Evolutionary conservation across 2,888 invertebrate species (phyloP), one percentile per base, ranked within the genome.

Genomic region (Drosophila macrospina): DNA sequence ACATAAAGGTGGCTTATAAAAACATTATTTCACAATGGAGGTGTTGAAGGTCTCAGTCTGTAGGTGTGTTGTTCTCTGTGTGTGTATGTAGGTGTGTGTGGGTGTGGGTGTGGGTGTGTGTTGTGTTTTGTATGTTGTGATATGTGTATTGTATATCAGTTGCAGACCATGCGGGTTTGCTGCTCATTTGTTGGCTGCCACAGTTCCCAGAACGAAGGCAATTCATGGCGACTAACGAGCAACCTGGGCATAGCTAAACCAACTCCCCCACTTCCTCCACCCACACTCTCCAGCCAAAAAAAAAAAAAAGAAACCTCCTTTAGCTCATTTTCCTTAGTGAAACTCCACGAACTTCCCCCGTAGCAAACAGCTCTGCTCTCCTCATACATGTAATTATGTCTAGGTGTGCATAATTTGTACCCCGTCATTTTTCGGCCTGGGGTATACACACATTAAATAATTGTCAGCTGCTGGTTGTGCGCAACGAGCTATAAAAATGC

Each of bases 1-100:
- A 80, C 73, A 85, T 85, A 87, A 87, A 80, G 87, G 86, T 85
- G 85, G 74, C 85, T 87, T 87, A 80, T 82, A 87, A 85, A 87
- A 85, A 82, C 87, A 85, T 85, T 85, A 87, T 78, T 76, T 78
- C 78, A 82, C 80, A 82, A 73, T 56, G 61, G 48, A 63, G 59
- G 57, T 63, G 59, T 44, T 56, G 30, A 28, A 52, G 45, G 41
- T 50, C 30, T 50, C 37, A 52, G 28, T 51, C 13, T 28, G 28
- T 6, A 20, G 20, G 28, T 28, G 28, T 28, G 28, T 28, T 2
- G 6, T 5, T 1, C n/a, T n/a, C 32, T 56, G 28, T 51, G 16
- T 28, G 28, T 28, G 28, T 28, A 7, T 28, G 28, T 28, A 2
- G 6, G 5, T 5, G 28, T 28, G 28, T 28, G 28, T 6, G 5